Evolutionary conservation across 2,113 vertebrate species (phyloP), one percentile per base, ranked within the genome.

Genomic region (Emydocephalus ijimae): DNA sequence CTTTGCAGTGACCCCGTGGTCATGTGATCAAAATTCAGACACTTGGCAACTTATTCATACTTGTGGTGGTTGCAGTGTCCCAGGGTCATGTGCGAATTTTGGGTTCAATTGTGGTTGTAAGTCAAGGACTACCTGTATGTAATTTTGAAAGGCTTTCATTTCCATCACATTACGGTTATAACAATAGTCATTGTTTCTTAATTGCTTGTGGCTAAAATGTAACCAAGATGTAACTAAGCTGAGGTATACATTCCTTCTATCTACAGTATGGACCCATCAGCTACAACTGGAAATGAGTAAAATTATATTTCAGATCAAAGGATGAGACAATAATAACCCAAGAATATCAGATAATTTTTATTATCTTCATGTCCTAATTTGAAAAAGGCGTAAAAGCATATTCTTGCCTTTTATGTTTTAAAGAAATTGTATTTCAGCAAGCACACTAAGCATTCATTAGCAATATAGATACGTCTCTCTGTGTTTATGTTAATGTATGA

Each of bases 161-260:
- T 91, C 55, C 18, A 87, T 59, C 55, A 59, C 9, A 59, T 59
- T 54, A 18, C 85, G 50, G 34, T 87, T 74, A 74, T 88, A 89
- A 92, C 88, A 74, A 55, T 20, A 88, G 52, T 52, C 59, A 74
- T 88, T 55, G 59, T 92, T 92, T 88, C 87, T 92, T 88, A 89
- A 56, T 11, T 88, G 86, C 57, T 92, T 88, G 11, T n/a, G 5
- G 8, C 54, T 29, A 45, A 74, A 48, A 55, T 92, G 39, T n/a
- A n/a, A n/a, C n/a, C n/a, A n/a, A n/a, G 48, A 88, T 74, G 20
- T 74, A 74, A 88, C 87, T 92, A 43, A 56, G 23, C 21, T 55
- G 14, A 89, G 61, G 23, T 89, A 52, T 89, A 81, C 56, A 57
- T 92, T 85, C 64, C 56, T 26, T 26, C 15, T 34, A 69, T 18